phyloP scores from a whole-genome alignment of 2,797 vertebrate species.

The Gymnothorax reevesii region DNA sequence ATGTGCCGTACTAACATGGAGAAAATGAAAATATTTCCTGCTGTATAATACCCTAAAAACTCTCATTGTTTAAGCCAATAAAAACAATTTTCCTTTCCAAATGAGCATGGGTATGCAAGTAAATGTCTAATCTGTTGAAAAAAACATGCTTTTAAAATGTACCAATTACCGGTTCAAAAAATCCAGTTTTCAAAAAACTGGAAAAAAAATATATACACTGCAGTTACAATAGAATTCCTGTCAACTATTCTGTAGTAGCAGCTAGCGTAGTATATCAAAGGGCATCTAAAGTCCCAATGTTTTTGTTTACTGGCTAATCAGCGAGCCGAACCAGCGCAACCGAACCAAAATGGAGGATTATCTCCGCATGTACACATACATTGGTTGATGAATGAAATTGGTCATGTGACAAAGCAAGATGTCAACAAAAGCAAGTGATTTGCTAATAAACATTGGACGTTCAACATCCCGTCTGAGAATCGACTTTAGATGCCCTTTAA shows the following conservation, averaged over 20 bases:
- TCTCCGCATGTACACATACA: too few species aligned
- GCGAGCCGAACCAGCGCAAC: too few species aligned
- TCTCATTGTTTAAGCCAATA: background rate
- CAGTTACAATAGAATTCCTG: background rate
- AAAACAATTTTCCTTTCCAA: background rate
- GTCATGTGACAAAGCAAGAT: too few species aligned
- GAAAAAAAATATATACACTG: background rate
- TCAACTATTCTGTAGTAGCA: background rate
- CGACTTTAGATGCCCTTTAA: background rate
- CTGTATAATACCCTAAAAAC: background rate
- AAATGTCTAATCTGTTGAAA: background rate
- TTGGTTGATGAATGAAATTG: too few species aligned
- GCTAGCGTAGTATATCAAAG: background rate
- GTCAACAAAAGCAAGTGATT: too few species aligned
- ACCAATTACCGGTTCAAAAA: background rate
- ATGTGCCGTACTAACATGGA: background rate
- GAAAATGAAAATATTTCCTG: slow-evolving; percentile 14
- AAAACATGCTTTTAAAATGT: background rate
- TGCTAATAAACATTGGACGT: too few species aligned
- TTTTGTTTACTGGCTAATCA: too few species aligned
- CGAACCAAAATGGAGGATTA: too few species aligned
- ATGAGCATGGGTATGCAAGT: background rate
- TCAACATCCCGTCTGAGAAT: too few species aligned
- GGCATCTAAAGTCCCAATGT: too few species aligned
- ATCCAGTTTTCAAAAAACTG: background rate